A percentile compares a stretch with the other conserved stretches of the same genome.
These are phyloP conservation scores for Catagonus wagneri DNA, from an alignment of 2,113 vertebrate genomes.

Conservation along the genomic window DNA sequence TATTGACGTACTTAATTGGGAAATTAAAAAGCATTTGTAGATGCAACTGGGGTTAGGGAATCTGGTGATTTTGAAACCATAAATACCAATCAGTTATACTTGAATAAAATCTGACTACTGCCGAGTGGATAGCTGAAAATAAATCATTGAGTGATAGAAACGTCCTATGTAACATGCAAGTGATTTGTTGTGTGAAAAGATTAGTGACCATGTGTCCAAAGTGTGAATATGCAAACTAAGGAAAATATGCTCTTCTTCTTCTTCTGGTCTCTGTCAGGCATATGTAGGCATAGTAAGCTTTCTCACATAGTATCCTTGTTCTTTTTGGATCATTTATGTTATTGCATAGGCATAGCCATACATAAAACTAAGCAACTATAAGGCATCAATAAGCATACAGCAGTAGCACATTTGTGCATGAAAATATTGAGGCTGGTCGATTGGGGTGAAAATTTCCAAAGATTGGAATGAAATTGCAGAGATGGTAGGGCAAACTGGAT, in stretches of 20 bases:
- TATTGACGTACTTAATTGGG: conserved; percentile 65
- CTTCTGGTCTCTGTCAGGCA: background rate
- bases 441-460: background rate
- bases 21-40: conserved; percentile 66
- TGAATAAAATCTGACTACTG: background rate
- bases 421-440: background rate
- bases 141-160: background rate
- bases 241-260: background rate
- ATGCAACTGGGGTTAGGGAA: background rate
- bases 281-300: background rate
- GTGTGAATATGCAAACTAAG: background rate
- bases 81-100: background rate
- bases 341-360: background rate
- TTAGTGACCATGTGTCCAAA: background rate
- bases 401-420: background rate
- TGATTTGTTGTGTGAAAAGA: background rate
- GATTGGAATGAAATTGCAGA: background rate
- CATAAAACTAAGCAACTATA: background rate
- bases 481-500: background rate
- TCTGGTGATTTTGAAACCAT: conserved; percentile 44
- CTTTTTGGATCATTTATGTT: background rate
- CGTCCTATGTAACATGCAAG: background rate
- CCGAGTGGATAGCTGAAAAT: background rate
- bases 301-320: background rate
- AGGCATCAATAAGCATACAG: background rate